Evolutionary conservation across 2,888 invertebrate genomes (phyloP).

Genomic region (Paralinhomoeus sp.): DNA sequence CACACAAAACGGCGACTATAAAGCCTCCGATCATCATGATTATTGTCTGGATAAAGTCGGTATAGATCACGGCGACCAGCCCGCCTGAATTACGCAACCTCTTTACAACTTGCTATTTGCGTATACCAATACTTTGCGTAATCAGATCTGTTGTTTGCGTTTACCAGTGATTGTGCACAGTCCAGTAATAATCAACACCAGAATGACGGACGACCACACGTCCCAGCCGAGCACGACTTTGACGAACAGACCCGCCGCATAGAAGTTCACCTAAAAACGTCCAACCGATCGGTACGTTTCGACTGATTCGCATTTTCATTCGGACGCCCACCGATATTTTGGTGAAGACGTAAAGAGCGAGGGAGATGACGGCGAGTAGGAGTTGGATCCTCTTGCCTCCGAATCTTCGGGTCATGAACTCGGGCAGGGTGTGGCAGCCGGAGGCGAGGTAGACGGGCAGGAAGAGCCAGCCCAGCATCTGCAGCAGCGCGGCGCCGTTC

Average conservation of each 20-base stretch:
- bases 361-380: conserved; percentile 27
- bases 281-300: no score
- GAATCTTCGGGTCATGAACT: conserved; percentile 29
- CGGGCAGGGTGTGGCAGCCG: no score
- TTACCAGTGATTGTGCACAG: conserved; percentile 28
- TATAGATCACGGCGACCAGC: conserved; percentile 25
- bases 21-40: conserved; percentile 30
- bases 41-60: conserved; percentile 30
- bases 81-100: conserved; percentile 13
- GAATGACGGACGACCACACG: conserved; percentile 25
- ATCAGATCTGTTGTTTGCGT: background rate
- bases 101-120: background rate
- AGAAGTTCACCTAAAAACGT: conserved; percentile 33
- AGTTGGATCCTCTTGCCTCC: conserved; percentile 24
- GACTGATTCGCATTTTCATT: no score
- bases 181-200: conserved; percentile 26
- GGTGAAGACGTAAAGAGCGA: conserved; percentile 29
- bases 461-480: conserved; percentile 30
- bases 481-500: no score
- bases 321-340: no score
- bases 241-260: conserved; percentile 32
- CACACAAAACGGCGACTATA: conserved; percentile 25
- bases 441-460: conserved; percentile 29
- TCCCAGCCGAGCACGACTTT: conserved; percentile 30
- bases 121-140: background rate